A percentile compares a stretch with the other conserved stretches of the same genome.
Conservation (phyloP, 1,140 invertebrate species). For the Dreissena rostriformis region DNA sequence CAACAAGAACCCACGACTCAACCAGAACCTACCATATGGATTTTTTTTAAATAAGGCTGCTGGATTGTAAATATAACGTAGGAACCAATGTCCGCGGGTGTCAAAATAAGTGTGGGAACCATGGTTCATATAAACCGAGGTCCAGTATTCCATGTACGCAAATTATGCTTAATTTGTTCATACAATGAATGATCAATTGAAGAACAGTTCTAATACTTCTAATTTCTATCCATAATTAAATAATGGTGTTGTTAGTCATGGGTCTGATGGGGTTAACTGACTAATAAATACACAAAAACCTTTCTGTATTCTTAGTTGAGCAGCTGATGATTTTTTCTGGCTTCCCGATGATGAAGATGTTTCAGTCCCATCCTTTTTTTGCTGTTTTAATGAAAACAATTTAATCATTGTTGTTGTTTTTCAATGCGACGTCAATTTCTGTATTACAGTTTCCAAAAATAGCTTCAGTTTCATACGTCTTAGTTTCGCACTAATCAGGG, state of each 20-base stretch:
- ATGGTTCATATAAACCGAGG: neutral
- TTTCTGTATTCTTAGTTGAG: constrained; percentile 98
- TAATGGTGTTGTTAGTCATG: too few species aligned
- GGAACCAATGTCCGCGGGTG: too few species aligned
- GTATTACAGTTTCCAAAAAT: too few species aligned
- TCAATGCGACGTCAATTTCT: neutral
- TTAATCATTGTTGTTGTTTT: constrained; percentile 91
- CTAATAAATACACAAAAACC: constrained; percentile 83
- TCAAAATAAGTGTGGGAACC: neutral
- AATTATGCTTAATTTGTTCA: neutral
- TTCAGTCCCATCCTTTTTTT: constrained; percentile 96
- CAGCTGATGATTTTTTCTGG: constrained; percentile 96
- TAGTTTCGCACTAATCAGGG: too few species aligned
- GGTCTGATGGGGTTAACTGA: too few species aligned
- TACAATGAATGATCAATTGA: neutral
- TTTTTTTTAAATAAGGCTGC: too few species aligned
- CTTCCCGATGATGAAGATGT: constrained; percentile 85
- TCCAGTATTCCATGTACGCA: neutral
- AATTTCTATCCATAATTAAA: too few species aligned
- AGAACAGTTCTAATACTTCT: too few species aligned
- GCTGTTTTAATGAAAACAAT: constrained; percentile 98
- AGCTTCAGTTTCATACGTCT: too few species aligned
- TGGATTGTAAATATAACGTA: too few species aligned
- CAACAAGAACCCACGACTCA: too few species aligned
- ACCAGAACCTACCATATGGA: too few species aligned